Percentiles rank a stretch among this genome's conserved stretches.
Conservation (phyloP, 2,113 vertebrate species). For the Leptodactylus fuscus region DNA sequence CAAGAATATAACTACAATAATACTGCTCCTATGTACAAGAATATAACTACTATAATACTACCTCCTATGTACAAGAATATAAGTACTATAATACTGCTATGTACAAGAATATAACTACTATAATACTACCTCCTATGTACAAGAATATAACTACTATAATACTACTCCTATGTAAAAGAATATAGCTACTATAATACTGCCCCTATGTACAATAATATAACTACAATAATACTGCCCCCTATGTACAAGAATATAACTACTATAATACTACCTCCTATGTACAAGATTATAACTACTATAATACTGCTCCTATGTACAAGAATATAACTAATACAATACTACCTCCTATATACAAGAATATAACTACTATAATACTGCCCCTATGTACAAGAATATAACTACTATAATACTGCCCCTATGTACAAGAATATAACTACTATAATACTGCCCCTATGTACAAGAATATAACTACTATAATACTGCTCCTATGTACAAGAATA, state of each 20-base stretch:
- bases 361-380: background rate
- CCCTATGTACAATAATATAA: no score
- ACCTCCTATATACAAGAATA: background rate
- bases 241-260: no score
- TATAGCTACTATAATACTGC: no score
- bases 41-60: background rate
- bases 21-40: background rate
- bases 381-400: slow-evolving; percentile 4
- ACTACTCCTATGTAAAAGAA: no score
- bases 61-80: background rate
- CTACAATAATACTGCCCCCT: no score
- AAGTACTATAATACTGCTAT: background rate
- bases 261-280: no score
- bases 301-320: background rate
- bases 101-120: no score
- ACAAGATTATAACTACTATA: background rate
- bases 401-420: slow-evolving; percentile 6
- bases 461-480: slow-evolving; percentile 2
- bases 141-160: no score
- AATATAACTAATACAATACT: background rate
- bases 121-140: no score
- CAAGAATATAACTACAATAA: background rate
- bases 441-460: slow-evolving; percentile 2
- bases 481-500: slow-evolving; percentile 1
- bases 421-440: slow-evolving; percentile 5